Base-by-base conservation (phyloP, 2,797 vertebrate genomes). In the Anisognathus igniventris region DNA sequence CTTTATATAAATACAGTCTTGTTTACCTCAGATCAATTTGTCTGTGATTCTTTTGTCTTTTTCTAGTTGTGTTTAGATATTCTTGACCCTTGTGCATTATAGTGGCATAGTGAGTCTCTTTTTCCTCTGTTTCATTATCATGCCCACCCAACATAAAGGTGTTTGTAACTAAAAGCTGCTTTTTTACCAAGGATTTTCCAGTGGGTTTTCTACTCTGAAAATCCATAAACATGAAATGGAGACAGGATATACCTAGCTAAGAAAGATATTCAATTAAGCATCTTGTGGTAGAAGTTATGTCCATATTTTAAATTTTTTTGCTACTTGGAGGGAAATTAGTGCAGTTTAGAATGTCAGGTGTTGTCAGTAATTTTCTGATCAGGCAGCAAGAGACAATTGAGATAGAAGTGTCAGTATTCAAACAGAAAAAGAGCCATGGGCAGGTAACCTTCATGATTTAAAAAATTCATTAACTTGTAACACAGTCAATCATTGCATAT, bases 31-130 rank as follows among this genome's bases (percentile, higher is more conserved):
- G 93, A 95, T 97, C 94, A 96, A 92, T 96, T 98, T 97, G 96
- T 98, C 96, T 98, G 98, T 98, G 98, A 97, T 98, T 98, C 98
- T 97, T 98, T 98, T 95, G 68, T 96, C 98, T 66, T 82, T 96
- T 96, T 94, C 92, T 84, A 95, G 76, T 88, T 97, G 97, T 98
- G 95, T 97, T 95, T 98, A 98, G 97, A 98, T 97, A 96, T 96
- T 97, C 90, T 92, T 96, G 86, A 91, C 68, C 95, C 86, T 93
- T 88, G 93, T 97, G 85, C 92, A 93, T 95, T 97, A 45, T 96
- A 96, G 92, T 97, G 93, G 67, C 91, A 90, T 97, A 97, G 93
- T 89, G 81, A 95, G 94, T 95, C 96, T 97, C 88, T 96, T 97
- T 96, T 97, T 96, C 89, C 94, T 97, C 30, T 96, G 81, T 97